Percentiles rank a stretch among this genome's conserved stretches.
These are phyloP conservation scores for Crambe crambe DNA, from an alignment of 37 sponge, comb jelly and placozoan genomes.

Conservation along the genomic window DNA sequence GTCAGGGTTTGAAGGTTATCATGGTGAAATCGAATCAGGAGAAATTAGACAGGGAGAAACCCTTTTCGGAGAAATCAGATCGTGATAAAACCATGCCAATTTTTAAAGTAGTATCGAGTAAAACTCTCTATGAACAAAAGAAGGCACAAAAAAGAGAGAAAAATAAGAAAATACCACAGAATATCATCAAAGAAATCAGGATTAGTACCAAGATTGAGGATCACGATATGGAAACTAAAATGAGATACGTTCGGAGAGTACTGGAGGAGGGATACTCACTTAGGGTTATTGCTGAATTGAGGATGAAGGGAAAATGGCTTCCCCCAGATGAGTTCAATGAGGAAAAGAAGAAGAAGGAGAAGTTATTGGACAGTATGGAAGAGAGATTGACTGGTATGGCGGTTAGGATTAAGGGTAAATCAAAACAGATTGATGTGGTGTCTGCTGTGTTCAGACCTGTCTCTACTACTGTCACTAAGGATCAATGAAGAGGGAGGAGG, in stretches of 20 bases:
- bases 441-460: not conserved
- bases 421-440: not conserved
- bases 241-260: conserved; percentile 15
- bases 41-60: not conserved
- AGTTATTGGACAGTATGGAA: conserved; percentile 10
- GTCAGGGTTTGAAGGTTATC: conserved; percentile 19
- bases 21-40: conserved; percentile 5
- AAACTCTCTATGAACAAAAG: conserved; percentile 15
- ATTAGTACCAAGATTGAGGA: conserved; percentile 44
- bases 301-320: not conserved
- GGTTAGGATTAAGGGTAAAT: not conserved
- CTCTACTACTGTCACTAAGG: not conserved
- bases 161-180: conserved; percentile 26
- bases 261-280: conserved; percentile 21
- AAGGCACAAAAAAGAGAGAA: conserved; percentile 19
- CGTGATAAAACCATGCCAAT: conserved; percentile 12
- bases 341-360: conserved; percentile 11
- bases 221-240: conserved; percentile 50
- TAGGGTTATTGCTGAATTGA: conserved; percentile 4
- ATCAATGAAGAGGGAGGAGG: not conserved
- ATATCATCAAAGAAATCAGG: conserved; percentile 43
- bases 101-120: conserved; percentile 45
- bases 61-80: too few species aligned
- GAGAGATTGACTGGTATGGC: conserved; percentile 10
- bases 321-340: not conserved